Evolutionary conservation across 2,888 invertebrate species (phyloP).

Genomic region (Andrena flavipes): DNA sequence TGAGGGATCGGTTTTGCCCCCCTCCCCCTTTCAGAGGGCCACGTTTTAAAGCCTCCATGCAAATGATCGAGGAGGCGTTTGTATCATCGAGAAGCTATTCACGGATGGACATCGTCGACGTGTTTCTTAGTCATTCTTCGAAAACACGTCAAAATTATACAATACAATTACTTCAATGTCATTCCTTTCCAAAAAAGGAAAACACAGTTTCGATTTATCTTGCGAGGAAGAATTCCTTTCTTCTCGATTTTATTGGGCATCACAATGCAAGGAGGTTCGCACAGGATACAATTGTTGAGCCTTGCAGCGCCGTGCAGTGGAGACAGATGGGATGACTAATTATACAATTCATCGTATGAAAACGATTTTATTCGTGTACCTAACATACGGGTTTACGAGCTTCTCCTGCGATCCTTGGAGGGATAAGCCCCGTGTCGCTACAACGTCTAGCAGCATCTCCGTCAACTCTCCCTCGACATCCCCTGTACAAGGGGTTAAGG

Average conservation of each 20-base stretch:
- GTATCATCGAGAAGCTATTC: slow-evolving; percentile 19
- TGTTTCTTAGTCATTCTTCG: neutral
- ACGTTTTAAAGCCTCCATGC: slow-evolving; percentile 63
- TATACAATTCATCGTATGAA: neutral
- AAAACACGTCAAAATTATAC: too few relatives aligned
- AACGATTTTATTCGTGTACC: slow-evolving; percentile 3
- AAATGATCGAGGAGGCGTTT: slow-evolving; percentile 46
- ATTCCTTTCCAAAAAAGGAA: too few relatives aligned
- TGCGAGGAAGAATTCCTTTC: too few relatives aligned
- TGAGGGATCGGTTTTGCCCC: slow-evolving; percentile 51
- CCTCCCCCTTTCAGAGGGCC: slow-evolving; percentile 34
- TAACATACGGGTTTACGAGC: slow-evolving; percentile 7
- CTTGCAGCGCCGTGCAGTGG: too few relatives aligned
- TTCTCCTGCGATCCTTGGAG: slow-evolving; percentile 31
- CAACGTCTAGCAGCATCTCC: slow-evolving; percentile 50
- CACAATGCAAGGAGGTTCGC: too few relatives aligned
- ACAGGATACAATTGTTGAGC: too few relatives aligned
- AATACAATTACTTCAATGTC: too few relatives aligned
- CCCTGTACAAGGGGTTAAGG: slow-evolving; percentile 49
- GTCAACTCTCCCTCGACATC: slow-evolving; percentile 39
- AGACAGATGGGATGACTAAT: neutral
- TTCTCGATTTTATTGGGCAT: too few relatives aligned
- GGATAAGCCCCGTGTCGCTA: slow-evolving; percentile 29
- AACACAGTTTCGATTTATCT: too few relatives aligned
- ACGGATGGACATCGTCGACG: neutral